Percentiles rank a stretch among this genome's conserved stretches.
phyloP scores from a whole-genome alignment of 2,888 invertebrate genomes.

The Rhaphigaster nebulosa region DNA sequence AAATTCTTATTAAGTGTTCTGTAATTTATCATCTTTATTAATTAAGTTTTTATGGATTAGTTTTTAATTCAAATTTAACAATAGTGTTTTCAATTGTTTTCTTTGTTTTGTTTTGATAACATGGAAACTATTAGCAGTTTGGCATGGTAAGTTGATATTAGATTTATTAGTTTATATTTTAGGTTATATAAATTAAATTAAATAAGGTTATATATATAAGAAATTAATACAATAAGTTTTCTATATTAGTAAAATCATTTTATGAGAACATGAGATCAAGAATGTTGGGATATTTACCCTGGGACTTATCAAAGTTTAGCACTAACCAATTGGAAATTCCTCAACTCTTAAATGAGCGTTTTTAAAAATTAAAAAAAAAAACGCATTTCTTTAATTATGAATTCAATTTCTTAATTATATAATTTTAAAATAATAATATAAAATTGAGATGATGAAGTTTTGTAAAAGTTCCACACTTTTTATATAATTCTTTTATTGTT shows the following conservation, averaged over 20 bases:
- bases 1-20: not conserved
- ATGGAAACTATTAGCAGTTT: conserved; percentile 5
- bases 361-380: not conserved
- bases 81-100: not conserved
- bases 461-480: not conserved
- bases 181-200: not conserved
- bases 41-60: not conserved
- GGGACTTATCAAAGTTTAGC: not conserved
- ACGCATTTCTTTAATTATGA: not conserved
- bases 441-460: not conserved
- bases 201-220: no score
- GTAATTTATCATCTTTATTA: not conserved
- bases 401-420: not conserved
- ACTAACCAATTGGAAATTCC: not conserved
- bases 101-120: conserved; percentile 25
- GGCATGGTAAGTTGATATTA: conserved; percentile 35
- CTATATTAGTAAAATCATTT: not conserved
- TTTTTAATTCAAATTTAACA: not conserved
- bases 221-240: not conserved
- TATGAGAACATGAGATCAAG: not conserved
- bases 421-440: not conserved
- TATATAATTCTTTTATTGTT: not conserved
- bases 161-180: not conserved
- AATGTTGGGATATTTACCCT: no score
- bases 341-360: not conserved